Percentiles rank a stretch among this genome's conserved stretches.
Evolutionary conservation across 2,797 vertebrate genomes (phyloP).

Genomic region (Eupleurogrammus muticus): DNA sequence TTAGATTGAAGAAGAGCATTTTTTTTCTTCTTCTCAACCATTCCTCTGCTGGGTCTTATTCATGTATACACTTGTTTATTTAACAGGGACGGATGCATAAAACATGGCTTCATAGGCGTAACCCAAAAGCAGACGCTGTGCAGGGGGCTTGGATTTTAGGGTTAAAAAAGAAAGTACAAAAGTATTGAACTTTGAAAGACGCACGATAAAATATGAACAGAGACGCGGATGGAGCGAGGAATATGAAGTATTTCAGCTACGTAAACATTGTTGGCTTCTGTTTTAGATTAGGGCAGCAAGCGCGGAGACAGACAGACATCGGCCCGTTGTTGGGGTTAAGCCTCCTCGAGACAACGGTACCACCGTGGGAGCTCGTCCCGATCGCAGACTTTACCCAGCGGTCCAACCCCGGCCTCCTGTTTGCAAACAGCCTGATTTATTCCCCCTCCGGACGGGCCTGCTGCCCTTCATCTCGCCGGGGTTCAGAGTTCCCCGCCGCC

Average conservation of each 20-base stretch:
- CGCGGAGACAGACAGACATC: slow-evolving; percentile 19
- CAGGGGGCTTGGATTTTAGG: no score
- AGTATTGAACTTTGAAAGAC: no score
- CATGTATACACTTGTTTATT: no score
- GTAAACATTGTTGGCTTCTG: slow-evolving; percentile 9
- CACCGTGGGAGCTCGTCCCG: slow-evolving; percentile 35
- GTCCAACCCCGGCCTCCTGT: slow-evolving; percentile 38
- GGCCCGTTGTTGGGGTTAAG: slow-evolving; percentile 46
- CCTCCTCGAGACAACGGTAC: slow-evolving; percentile 56
- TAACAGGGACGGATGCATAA: no score
- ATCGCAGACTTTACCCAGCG: slow-evolving; percentile 52
- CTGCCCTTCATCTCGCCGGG: slow-evolving; percentile 21
- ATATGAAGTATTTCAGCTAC: slow-evolving; percentile 1
- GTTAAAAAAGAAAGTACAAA: no score
- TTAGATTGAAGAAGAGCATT: not conserved
- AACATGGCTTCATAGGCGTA: no score
- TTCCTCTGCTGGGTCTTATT: not conserved
- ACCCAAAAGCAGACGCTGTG: no score
- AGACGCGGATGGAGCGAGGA: not conserved
- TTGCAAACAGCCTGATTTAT: slow-evolving; percentile 48
- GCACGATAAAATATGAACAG: no score
- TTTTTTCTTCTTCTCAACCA: not conserved
- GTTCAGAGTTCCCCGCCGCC: slow-evolving; percentile 27
- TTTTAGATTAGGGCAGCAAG: slow-evolving; percentile 27
- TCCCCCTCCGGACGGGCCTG: slow-evolving; percentile 14